Conservation (phyloP, 1,140 invertebrate species). For the Formica selysi region DNA sequence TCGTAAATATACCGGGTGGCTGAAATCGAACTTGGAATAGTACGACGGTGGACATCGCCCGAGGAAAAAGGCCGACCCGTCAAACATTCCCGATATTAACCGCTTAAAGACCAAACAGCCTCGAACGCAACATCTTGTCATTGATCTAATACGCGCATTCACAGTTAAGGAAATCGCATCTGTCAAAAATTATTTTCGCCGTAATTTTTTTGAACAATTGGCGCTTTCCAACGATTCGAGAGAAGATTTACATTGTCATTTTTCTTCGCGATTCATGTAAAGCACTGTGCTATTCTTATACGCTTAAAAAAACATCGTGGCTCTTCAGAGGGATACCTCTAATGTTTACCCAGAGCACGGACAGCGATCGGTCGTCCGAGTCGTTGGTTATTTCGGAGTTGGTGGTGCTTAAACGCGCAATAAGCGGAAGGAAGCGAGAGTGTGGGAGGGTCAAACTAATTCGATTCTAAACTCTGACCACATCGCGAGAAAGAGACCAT, state of each 20-base stretch:
- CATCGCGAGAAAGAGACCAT: constrained; percentile 75
- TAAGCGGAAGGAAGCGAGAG: constrained; percentile 67
- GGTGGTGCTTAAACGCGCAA: constrained; percentile 77
- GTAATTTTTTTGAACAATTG: background rate
- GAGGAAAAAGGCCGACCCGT: constrained; percentile 30
- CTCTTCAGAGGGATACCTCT: constrained; percentile 58
- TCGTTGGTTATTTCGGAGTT: constrained; percentile 76
- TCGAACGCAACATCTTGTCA: background rate
- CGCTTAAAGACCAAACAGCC: background rate
- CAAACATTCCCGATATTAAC: constrained; percentile 13
- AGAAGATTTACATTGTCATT: background rate
- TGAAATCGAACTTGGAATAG: constrained; percentile 52
- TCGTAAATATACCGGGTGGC: constrained; percentile 75
- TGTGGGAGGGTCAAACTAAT: constrained; percentile 85
- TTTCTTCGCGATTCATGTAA: background rate
- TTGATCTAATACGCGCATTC: background rate
- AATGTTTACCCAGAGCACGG: constrained; percentile 78
- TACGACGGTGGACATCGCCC: constrained; percentile 44
- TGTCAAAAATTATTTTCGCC: background rate
- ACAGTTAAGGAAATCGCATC: background rate
- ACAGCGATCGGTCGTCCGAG: constrained; percentile 78
- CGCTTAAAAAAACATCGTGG: constrained; percentile 10
- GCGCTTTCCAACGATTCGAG: background rate
- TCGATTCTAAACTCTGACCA: constrained; percentile 87
- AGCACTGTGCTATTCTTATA: constrained; percentile 12